Conservation (phyloP, 2,888 invertebrate genomes). For the Sepiola atlantica region DNA sequence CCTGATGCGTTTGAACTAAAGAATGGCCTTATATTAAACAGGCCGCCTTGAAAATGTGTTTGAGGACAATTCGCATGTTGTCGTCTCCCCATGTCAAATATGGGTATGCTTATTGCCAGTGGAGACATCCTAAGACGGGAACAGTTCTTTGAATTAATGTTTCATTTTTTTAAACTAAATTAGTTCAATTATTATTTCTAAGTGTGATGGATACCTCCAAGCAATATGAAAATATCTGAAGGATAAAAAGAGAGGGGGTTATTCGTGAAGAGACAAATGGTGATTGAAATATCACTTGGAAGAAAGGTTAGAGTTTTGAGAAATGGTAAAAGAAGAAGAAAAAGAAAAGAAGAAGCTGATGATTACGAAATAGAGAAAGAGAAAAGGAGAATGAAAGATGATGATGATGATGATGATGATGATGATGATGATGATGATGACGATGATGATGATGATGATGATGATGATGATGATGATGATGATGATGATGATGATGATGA, state of each 20-base stretch:
- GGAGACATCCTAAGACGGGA: not conserved
- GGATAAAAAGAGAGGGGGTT: not conserved
- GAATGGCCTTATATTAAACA: no score
- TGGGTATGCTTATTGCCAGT: slow-evolving; percentile 5
- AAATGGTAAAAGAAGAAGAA: not conserved
- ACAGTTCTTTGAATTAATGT: not conserved
- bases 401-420: no score
- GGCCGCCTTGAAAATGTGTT: not conserved
- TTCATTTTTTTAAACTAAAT: not conserved
- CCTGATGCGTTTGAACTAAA: no score
- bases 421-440: no score
- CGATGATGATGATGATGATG: no score
- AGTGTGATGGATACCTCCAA: not conserved
- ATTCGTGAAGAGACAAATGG: not conserved
- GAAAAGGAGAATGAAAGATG: no score
- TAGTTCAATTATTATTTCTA: not conserved
- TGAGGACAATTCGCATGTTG: not conserved
- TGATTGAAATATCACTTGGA: no score
- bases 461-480: no score
- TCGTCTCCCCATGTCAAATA: not conserved
- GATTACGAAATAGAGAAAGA: no score
- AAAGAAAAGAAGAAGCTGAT: not conserved
- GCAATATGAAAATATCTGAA: not conserved
- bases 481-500: no score
- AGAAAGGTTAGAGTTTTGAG: not conserved